Percentiles rank a stretch among this genome's conserved stretches.
phyloP scores from a whole-genome alignment of 2,797 vertebrate genomes.

The Megalops cyprinoides region DNA sequence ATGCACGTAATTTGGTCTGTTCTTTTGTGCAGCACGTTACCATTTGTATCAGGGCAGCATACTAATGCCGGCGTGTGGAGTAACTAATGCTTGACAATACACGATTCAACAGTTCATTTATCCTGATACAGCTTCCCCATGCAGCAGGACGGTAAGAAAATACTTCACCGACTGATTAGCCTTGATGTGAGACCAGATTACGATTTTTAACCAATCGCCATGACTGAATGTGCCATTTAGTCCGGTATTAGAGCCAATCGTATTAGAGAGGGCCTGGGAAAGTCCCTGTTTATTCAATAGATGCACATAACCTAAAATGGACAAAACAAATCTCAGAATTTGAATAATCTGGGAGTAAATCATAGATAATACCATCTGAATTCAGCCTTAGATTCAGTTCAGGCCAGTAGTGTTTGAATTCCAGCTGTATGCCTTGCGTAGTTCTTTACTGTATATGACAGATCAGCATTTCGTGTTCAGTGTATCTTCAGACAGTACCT shows the following conservation, averaged over 20 bases:
- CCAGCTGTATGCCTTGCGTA: not conserved
- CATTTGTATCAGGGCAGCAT: not conserved
- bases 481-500: not conserved
- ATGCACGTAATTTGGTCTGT: conserved; percentile 47
- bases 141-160: not conserved
- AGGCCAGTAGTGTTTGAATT: not conserved
- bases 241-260: not conserved
- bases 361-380: not conserved
- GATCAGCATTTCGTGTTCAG: not conserved
- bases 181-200: not conserved
- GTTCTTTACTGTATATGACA: not conserved
- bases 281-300: not conserved
- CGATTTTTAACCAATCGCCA: not conserved
- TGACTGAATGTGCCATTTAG: not conserved
- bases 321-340: not conserved
- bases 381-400: not conserved
- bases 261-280: not conserved
- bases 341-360: not conserved
- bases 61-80: not conserved
- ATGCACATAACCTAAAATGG: not conserved
- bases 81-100: conserved; percentile 2
- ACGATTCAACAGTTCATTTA: not conserved
- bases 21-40: not conserved
- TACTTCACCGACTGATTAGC: not conserved
- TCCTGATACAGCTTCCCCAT: not conserved